Percentiles rank a stretch among this genome's conserved stretches.
Conservation (phyloP, 2,888 invertebrate genomes). For the Drosophila histrio region DNA sequence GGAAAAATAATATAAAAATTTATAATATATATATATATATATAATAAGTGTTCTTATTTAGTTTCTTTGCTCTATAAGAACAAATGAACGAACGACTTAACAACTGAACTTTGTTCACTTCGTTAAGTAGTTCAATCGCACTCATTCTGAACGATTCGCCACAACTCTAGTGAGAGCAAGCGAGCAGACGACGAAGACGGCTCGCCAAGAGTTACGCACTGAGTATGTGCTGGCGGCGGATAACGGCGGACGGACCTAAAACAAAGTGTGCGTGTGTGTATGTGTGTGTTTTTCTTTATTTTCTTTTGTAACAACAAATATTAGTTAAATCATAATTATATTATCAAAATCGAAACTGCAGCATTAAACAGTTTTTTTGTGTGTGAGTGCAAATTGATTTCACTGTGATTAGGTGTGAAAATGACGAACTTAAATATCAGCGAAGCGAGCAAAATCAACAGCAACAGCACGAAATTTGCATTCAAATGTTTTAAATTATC, state of each 20-base stretch:
- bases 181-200: conserved; percentile 52
- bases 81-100: too few relatives aligned
- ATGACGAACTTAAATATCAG: conserved; percentile 44
- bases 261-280: conserved; percentile 54
- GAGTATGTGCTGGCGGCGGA: conserved; percentile 59
- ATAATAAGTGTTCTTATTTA: too few relatives aligned
- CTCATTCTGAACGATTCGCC: background rate
- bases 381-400: conserved; percentile 49
- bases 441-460: conserved; percentile 18
- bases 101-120: too few relatives aligned
- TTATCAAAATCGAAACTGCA: conserved; percentile 37
- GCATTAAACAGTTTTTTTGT: conserved; percentile 15
- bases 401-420: conserved; percentile 40
- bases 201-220: conserved; percentile 59
- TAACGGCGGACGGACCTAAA: conserved; percentile 53
- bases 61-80: too few relatives aligned
- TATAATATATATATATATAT: too few relatives aligned
- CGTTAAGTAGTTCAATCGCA: too few relatives aligned
- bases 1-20: too few relatives aligned
- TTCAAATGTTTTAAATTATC: conserved; percentile 39
- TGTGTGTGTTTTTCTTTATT: conserved; percentile 55
- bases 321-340: conserved; percentile 49
- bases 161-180: conserved; percentile 45
- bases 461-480: conserved; percentile 37
- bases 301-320: conserved; percentile 57